Evolutionary conservation across 2,797 vertebrate species (phyloP), one percentile per base, ranked within the genome.

Genomic region (Chrosomus eos): DNA sequence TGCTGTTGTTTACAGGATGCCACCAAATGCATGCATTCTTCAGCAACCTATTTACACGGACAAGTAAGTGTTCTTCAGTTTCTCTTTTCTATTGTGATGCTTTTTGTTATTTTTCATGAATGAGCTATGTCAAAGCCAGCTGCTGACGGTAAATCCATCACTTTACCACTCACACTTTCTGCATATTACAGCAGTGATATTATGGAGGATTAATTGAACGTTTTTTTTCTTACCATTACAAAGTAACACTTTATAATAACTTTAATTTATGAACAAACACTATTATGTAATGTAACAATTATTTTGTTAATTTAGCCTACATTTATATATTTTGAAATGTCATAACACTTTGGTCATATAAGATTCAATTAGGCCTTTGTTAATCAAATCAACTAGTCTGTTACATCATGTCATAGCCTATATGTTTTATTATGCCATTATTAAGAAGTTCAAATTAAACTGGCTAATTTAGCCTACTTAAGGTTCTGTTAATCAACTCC

Each of bases 1-100:
- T 74, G n/a, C 45, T 6, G 51, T 74, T 38, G 43, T 85, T 81
- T 74, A 64, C 33, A 28, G n/a, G n/a, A 48, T 73, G 70, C 62
- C 51, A 85, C 38, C 40, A 48, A 75, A 85, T 6, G 18, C 43
- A 74, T 74, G 7, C 5, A 26, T 81, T 75, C 31, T 67, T 19
- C n/a, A 73, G 26, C 16, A 66, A 62, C 19, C 60, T 19, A n/a
- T 79, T 79, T 36, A 62, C 38, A n/a, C 4, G 3, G 55, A n/a
- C 19, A 55, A 23, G 19, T 2, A 55, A 0, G 23, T 58, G 23
- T n/a, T 58, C n/a, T 10, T n/a, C 31, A n/a, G 16, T 64, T 18
- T 33, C 18, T 21, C 2, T 28, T 62, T 62, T 62, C 26, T 62
- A 3, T 28, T 28, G 13, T 26, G 11, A 5, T 5, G 4, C 23